These are phyloP conservation scores for Sylvietta virens DNA, from an alignment of 2,113 vertebrate species.

Conservation along the genomic window DNA sequence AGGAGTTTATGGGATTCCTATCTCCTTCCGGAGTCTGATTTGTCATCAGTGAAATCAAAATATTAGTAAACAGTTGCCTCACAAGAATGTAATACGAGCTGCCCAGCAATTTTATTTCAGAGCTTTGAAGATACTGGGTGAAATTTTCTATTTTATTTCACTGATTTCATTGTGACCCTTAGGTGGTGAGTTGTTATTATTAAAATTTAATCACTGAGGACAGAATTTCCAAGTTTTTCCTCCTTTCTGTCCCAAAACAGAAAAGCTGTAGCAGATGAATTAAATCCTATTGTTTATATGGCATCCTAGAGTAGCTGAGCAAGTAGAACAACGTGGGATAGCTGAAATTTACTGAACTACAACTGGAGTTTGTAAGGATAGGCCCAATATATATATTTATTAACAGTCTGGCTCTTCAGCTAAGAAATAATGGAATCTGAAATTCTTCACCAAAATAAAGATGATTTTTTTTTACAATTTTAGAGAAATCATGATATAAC, in stretches of 20 bases:
- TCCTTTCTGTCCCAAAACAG: neutral
- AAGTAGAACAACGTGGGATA: neutral
- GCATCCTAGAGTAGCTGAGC: neutral
- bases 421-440: constrained; percentile 6
- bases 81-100: neutral
- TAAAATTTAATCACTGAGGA: neutral
- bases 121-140: neutral
- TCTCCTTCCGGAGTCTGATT: neutral
- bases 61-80: neutral
- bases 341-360: neutral
- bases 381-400: neutral
- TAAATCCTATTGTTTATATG: neutral
- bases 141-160: neutral
- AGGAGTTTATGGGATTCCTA: neutral
- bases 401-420: neutral
- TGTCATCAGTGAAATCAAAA: neutral
- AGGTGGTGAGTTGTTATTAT: neutral
- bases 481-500: neutral
- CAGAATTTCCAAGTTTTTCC: neutral
- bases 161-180: neutral
- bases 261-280: neutral
- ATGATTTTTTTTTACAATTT: neutral
- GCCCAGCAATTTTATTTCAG: neutral
- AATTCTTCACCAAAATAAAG: neutral
- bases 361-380: neutral